These are phyloP conservation scores for Drosophila kanapiae DNA, from an alignment of 1,140 invertebrate genomes.

Conservation along the genomic window DNA sequence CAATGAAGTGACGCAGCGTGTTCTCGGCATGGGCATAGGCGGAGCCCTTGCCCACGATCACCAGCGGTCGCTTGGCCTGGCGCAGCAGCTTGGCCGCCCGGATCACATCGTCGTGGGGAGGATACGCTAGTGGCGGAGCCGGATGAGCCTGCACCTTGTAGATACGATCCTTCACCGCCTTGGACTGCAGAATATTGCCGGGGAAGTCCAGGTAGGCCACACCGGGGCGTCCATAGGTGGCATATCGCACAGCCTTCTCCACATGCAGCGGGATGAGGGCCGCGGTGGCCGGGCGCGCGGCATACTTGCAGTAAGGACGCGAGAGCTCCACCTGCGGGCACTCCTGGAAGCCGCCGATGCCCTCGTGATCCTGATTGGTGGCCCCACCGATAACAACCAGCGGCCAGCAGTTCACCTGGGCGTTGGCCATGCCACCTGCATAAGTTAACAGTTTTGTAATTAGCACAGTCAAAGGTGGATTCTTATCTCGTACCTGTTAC, in stretches of 20 bases:
- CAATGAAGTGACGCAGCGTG: constrained; percentile 89
- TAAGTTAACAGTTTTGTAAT: background rate
- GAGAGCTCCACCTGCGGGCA: constrained; percentile 95
- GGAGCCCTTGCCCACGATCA: constrained; percentile 97
- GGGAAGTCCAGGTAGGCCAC: constrained; percentile 96
- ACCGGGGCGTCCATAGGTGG: constrained; percentile 95
- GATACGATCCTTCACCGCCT: constrained; percentile 81
- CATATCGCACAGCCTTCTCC: constrained; percentile 94
- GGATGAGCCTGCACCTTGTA: constrained; percentile 84
- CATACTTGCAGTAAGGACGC: constrained; percentile 95
- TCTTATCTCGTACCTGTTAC: constrained; percentile 87
- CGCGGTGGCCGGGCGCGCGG: constrained; percentile 93
- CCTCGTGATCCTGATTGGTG: constrained; percentile 95
- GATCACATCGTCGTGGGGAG: constrained; percentile 89
- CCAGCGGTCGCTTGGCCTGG: constrained; percentile 91
- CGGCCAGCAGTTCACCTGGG: constrained; percentile 98
- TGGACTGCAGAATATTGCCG: constrained; percentile 90
- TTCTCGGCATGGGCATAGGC: constrained; percentile 93
- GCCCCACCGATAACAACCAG: constrained; percentile 96
- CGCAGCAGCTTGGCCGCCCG: constrained; percentile 90
- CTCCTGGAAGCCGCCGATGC: constrained; percentile 98
- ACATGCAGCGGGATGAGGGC: constrained; percentile 95
- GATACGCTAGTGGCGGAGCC: constrained; percentile 89
- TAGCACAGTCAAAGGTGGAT: background rate
- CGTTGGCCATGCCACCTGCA: constrained; percentile 96